Percentiles rank a stretch among this genome's conserved stretches.
phyloP scores from a whole-genome alignment of 2,888 invertebrate genomes.

The Monopis laevigella region DNA sequence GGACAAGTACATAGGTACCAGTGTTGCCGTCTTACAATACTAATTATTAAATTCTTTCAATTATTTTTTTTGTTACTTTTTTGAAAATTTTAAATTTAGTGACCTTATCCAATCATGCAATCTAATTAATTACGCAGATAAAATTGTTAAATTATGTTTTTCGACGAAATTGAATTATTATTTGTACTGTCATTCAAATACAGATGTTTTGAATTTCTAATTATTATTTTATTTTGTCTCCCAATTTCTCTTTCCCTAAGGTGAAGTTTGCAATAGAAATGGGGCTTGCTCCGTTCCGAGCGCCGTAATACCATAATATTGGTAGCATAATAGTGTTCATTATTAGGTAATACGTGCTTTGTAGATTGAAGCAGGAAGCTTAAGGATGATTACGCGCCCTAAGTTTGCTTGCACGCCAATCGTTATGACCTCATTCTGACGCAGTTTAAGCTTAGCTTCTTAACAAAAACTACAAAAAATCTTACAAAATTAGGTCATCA shows the following conservation, averaged over 20 bases:
- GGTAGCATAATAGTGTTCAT: too few relatives aligned
- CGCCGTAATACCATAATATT: too few relatives aligned
- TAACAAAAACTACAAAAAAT: too few relatives aligned
- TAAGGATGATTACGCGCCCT: too few relatives aligned
- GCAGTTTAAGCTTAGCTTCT: too few relatives aligned
- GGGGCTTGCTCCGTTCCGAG: too few relatives aligned
- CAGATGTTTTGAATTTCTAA: conserved; percentile 62
- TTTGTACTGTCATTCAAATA: conserved; percentile 57
- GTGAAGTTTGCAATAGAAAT: too few relatives aligned
- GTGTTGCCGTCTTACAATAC: conserved; percentile 6
- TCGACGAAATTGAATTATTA: conserved; percentile 50
- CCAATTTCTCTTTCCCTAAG: conserved; percentile 1
- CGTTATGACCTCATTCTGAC: too few relatives aligned
- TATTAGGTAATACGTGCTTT: too few relatives aligned
- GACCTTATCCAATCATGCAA: conserved; percentile 54
- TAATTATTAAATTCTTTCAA: conserved; percentile 5
- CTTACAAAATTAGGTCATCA: too few relatives aligned
- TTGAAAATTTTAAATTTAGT: conserved; percentile 25
- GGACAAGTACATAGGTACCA: conserved; percentile 33
- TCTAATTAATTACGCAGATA: conserved; percentile 37
- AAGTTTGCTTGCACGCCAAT: too few relatives aligned
- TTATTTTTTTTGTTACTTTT: neutral
- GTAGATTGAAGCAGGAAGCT: too few relatives aligned
- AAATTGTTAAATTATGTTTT: conserved; percentile 59
- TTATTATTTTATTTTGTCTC: conserved; percentile 27